Conservation (phyloP, 2,113 vertebrate species). For the Myrmecobius fasciatus region DNA sequence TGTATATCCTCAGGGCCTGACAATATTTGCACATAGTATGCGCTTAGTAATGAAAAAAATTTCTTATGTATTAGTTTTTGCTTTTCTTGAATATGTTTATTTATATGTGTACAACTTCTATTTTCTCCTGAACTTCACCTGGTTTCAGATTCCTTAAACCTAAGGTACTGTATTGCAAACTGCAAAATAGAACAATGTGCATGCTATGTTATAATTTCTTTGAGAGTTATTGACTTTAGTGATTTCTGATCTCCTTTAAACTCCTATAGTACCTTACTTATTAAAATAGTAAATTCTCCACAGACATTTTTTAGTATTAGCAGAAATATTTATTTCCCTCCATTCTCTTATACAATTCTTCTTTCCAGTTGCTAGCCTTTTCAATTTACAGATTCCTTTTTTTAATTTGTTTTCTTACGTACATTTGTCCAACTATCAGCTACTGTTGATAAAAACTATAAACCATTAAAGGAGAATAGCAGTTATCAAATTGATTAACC, state of each 20-base stretch:
- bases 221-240: background rate
- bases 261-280: background rate
- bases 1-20: background rate
- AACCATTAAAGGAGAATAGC: background rate
- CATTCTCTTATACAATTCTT: background rate
- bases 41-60: background rate
- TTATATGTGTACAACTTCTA: background rate
- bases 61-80: background rate
- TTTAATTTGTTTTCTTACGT: background rate
- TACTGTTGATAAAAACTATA: background rate
- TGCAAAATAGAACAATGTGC: background rate
- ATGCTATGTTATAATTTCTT: background rate
- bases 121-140: background rate
- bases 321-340: background rate
- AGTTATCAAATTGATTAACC: background rate
- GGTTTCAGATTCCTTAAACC: background rate
- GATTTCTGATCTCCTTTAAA: background rate
- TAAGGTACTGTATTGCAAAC: background rate
- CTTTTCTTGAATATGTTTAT: background rate
- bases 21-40: background rate
- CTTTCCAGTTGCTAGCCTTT: background rate
- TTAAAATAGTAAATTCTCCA: background rate
- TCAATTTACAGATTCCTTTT: background rate
- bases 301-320: background rate
- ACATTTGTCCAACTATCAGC: background rate